phyloP scores from a whole-genome alignment of 2,888 invertebrate species.

The Metellina segmentata region DNA sequence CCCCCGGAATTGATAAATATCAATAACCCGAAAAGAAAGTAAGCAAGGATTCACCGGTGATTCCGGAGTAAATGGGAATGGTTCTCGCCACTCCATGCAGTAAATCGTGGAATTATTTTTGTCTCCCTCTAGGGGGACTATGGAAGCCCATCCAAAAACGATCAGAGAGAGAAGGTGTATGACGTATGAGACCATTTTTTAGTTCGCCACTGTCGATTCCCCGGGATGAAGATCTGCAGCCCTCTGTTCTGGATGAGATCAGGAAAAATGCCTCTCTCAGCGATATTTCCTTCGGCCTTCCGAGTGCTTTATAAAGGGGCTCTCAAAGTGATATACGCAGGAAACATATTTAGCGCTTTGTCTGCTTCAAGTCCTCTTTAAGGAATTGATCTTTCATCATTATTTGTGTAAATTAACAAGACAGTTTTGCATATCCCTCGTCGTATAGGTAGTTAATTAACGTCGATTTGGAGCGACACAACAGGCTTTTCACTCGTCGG shows the following conservation, averaged over 20 bases:
- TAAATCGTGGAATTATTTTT: slow-evolving; percentile 56
- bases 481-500: too few species aligned
- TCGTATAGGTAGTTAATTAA: too few species aligned
- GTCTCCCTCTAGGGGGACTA: slow-evolving; percentile 23
- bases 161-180: slow-evolving; percentile 23
- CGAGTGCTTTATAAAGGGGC: too few species aligned
- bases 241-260: slow-evolving; percentile 24
- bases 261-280: slow-evolving; percentile 31
- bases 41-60: neutral
- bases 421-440: too few species aligned
- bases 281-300: neutral
- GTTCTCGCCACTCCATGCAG: slow-evolving; percentile 15
- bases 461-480: too few species aligned
- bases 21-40: slow-evolving; percentile 21
- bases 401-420: too few species aligned
- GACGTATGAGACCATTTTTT: slow-evolving; percentile 52
- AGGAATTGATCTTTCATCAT: too few species aligned
- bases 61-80: slow-evolving; percentile 13
- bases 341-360: too few species aligned
- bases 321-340: too few species aligned
- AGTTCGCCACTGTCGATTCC: slow-evolving; percentile 37
- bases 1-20: slow-evolving; percentile 34
- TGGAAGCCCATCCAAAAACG: neutral
- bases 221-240: slow-evolving; percentile 51
- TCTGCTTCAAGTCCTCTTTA: too few species aligned